Evolutionary conservation across 1,140 invertebrate genomes (phyloP).

Genomic region (Oreohelix idahoensis): DNA sequence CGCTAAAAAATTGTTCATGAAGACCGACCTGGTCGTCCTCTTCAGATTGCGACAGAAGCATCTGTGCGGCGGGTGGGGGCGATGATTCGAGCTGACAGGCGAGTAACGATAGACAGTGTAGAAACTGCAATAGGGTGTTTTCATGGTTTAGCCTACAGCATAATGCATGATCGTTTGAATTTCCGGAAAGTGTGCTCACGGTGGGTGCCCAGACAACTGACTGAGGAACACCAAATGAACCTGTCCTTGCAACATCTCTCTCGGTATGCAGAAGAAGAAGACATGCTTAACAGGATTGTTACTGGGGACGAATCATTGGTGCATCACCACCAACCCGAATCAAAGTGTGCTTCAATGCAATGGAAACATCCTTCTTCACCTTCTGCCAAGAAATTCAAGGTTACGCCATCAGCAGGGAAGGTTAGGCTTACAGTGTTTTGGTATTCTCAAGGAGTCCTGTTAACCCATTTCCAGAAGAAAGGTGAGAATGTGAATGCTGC

Average conservation of each 20-base stretch:
- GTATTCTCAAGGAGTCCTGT: slow-evolving; percentile 1
- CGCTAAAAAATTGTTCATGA: not conserved
- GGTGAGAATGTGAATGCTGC: slow-evolving; percentile 15
- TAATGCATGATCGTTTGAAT: not conserved
- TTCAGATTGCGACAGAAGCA: not conserved
- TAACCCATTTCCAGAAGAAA: not conserved
- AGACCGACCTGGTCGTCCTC: not conserved
- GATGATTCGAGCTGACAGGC: not conserved
- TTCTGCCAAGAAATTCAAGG: not conserved
- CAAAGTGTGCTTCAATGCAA: not conserved
- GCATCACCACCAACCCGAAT: not conserved
- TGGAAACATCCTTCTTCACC: not conserved
- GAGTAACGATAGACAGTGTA: not conserved
- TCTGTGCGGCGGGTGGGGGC: not conserved
- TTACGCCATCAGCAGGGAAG: not conserved
- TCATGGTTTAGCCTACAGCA: not conserved
- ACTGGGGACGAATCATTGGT: not conserved
- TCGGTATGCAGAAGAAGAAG: not conserved
- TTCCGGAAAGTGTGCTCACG: not conserved
- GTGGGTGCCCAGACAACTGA: not conserved
- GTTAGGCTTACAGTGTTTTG: slow-evolving; percentile 1
- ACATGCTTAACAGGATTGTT: not conserved
- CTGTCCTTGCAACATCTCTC: not conserved
- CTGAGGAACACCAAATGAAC: not conserved
- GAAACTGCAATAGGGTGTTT: not conserved